Percentiles rank a stretch among this genome's conserved stretches.
These are phyloP conservation scores for Dyspetes luteomarginatus DNA, from an alignment of 2,888 invertebrate species.

Conservation along the genomic window DNA sequence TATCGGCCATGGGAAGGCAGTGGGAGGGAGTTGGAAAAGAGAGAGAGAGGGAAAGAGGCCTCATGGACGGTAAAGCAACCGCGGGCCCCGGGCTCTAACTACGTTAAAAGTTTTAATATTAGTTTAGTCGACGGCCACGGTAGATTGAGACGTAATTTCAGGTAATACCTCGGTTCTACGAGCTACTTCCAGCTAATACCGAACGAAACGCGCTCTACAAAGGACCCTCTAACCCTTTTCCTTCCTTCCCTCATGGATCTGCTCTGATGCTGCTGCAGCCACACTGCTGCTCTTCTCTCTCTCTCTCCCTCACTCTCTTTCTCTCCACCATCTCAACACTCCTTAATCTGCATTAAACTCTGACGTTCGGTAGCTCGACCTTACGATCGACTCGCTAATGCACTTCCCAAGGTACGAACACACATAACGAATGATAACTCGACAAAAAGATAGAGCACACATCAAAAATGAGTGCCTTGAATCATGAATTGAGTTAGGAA, in stretches of 20 bases:
- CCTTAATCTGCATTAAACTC: slow-evolving; percentile 83
- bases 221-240: slow-evolving; percentile 78
- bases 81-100: slow-evolving; percentile 81
- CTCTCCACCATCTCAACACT: slow-evolving; percentile 68
- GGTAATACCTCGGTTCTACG: slow-evolving; percentile 83
- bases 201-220: slow-evolving; percentile 82
- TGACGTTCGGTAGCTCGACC: slow-evolving; percentile 75
- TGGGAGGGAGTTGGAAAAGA: slow-evolving; percentile 14
- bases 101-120: slow-evolving; percentile 84
- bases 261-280: slow-evolving; percentile 48
- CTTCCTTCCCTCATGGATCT: slow-evolving; percentile 31
- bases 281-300: slow-evolving; percentile 47
- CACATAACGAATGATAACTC: slow-evolving; percentile 16
- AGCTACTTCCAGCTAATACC: slow-evolving; percentile 82
- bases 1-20: slow-evolving; percentile 41
- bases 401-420: slow-evolving; percentile 57
- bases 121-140: slow-evolving; percentile 83
- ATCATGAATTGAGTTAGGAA: too few species aligned
- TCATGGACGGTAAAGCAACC: slow-evolving; percentile 82
- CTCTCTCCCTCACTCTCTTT: too few species aligned
- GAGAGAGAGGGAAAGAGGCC: slow-evolving; percentile 69
- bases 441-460: not conserved
- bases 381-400: slow-evolving; percentile 67
- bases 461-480: too few species aligned
- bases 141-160: slow-evolving; percentile 84